These are phyloP conservation scores for Phenacoccus solenopsis DNA, from an alignment of 1,140 invertebrate genomes.

Conservation along the genomic window DNA sequence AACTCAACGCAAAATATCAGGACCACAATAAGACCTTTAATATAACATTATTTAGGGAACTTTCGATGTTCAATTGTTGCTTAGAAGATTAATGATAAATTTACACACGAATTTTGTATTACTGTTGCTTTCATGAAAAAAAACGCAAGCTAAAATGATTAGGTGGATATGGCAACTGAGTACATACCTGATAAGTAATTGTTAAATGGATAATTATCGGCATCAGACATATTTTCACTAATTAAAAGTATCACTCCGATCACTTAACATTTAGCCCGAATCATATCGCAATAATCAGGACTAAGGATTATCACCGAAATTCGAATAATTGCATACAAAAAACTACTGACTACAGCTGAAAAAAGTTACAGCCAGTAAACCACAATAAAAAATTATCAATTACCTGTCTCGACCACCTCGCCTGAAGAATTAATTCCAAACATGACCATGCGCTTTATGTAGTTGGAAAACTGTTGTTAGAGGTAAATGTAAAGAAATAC, in stretches of 20 bases:
- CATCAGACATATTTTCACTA: constrained; percentile 2
- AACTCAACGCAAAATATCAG: too few species aligned
- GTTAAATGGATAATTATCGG: neutral
- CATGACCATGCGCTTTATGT: neutral
- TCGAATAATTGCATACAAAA: neutral
- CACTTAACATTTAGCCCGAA: neutral
- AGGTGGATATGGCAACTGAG: neutral
- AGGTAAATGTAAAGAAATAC: neutral
- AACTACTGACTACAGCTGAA: neutral
- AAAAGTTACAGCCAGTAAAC: neutral
- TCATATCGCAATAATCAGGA: neutral
- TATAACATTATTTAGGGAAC: too few species aligned
- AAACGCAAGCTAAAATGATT: neutral
- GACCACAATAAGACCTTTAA: too few species aligned
- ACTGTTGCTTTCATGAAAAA: neutral
- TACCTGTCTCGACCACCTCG: neutral
- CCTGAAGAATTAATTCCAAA: neutral
- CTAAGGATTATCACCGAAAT: neutral
- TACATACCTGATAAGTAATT: neutral
- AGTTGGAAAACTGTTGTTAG: neutral
- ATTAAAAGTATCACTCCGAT: neutral
- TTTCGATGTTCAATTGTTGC: too few species aligned
- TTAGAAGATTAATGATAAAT: too few species aligned
- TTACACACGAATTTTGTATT: neutral
- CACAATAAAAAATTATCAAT: constrained; percentile 3